These are phyloP conservation scores for Corapipo altera DNA, from an alignment of 2,113 vertebrate species.

Conservation along the genomic window DNA sequence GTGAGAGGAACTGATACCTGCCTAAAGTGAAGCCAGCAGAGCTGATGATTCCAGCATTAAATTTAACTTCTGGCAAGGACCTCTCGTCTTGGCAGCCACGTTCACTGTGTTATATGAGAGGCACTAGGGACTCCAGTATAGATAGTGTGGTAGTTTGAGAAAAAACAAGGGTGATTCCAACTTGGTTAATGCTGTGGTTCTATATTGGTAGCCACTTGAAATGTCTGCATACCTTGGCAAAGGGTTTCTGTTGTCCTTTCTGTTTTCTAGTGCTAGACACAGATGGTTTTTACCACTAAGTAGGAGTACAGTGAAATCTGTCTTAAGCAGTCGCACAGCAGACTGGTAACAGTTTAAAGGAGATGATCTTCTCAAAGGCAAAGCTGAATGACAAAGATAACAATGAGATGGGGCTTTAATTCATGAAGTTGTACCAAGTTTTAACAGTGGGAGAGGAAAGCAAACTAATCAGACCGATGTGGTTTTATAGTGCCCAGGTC, in stretches of 20 bases:
- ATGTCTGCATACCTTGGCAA: constrained; percentile 30
- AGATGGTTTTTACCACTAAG: not conserved
- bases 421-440: not conserved
- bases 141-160: not conserved
- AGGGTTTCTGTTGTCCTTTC: not conserved
- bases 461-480: fast-evolving
- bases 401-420: not conserved
- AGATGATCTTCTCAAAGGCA: not conserved
- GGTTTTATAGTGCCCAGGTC: not conserved
- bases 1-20: not conserved
- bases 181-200: not conserved
- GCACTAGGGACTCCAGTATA: not conserved
- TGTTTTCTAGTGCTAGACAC: not conserved
- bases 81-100: not conserved
- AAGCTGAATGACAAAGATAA: not conserved
- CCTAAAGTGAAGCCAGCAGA: not conserved
- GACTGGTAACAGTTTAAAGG: not conserved
- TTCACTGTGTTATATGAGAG: not conserved
- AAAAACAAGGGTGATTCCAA: not conserved
- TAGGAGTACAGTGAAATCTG: not conserved
- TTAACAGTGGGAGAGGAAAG: not conserved
- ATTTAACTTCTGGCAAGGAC: constrained; percentile 3
- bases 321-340: not conserved
- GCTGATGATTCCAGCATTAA: not conserved
- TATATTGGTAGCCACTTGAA: constrained; percentile 21